Conservation (phyloP, 2,113 vertebrate species). For the Thunnus thynnus region DNA sequence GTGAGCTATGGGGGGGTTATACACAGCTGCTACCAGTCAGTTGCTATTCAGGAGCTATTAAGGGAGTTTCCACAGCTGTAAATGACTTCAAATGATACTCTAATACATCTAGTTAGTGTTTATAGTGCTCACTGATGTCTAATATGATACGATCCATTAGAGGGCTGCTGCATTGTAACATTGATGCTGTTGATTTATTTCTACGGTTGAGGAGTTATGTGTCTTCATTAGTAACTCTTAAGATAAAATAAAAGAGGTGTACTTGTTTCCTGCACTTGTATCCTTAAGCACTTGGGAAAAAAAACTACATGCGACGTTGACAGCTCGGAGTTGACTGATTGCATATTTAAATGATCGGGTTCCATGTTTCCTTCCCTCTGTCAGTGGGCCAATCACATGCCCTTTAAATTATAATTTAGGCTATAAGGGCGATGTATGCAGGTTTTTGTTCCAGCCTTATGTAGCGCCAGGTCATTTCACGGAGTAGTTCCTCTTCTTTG, state of each 20-base stretch:
- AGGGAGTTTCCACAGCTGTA: constrained; percentile 37
- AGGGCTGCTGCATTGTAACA: no score
- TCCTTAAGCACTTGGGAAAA: no score
- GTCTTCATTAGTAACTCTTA: not conserved
- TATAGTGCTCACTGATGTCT: not conserved
- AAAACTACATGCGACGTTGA: not conserved
- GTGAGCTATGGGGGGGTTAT: constrained; percentile 3
- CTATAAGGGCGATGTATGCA: not conserved
- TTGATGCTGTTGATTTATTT: not conserved
- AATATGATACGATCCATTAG: not conserved
- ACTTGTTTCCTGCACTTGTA: no score
- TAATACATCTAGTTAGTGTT: constrained; percentile 7
- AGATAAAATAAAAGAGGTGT: not conserved
- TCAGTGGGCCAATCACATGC: not conserved
- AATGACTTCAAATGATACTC: constrained; percentile 17
- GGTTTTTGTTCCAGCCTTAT: not conserved
- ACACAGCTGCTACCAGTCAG: constrained; percentile 38
- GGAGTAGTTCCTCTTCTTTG: not conserved
- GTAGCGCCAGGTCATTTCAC: not conserved
- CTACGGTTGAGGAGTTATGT: not conserved
- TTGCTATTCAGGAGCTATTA: constrained; percentile 47
- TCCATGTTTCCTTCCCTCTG: not conserved
- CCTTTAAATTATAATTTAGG: not conserved
- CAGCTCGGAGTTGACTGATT: no score
- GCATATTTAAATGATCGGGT: not conserved